Percentiles rank a stretch among this genome's conserved stretches.
Evolutionary conservation across 2,113 vertebrate species (phyloP).

Genomic region (Sphaerodactylus townsendi): DNA sequence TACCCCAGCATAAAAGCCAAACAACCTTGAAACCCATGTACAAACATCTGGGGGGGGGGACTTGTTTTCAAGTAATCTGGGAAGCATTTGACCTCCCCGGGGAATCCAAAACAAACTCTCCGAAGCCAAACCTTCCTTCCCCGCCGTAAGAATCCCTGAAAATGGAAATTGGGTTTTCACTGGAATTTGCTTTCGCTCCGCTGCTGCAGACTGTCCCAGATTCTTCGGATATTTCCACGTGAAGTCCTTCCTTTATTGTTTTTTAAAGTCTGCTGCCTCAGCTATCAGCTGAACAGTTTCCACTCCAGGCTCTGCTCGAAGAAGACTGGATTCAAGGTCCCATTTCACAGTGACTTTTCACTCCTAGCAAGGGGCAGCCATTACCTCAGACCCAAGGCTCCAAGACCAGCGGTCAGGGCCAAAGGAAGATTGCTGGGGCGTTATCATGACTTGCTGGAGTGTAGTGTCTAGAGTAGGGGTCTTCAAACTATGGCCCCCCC

Average conservation of each 20-base stretch:
- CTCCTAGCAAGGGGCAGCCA: no score
- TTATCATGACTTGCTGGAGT: no score
- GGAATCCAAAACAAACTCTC: constrained; percentile 34
- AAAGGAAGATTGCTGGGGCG: no score
- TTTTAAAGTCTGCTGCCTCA: neutral
- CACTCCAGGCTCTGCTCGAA: neutral
- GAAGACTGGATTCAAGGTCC: no score
- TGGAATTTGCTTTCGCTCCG: constrained; percentile 44
- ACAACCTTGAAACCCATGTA: neutral
- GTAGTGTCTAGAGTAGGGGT: no score
- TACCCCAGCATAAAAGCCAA: neutral
- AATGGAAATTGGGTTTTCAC: constrained; percentile 28
- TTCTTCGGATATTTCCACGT: constrained; percentile 1
- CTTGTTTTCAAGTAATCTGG: neutral
- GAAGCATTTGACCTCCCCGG: neutral
- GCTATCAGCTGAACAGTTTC: neutral
- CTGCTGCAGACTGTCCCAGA: constrained; percentile 33
- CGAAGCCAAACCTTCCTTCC: constrained; percentile 8
- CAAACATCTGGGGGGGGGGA: neutral
- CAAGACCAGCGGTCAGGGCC: no score
- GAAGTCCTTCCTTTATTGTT: neutral
- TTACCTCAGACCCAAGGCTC: no score
- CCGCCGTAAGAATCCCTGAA: constrained; percentile 28
- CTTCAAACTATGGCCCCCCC: no score
- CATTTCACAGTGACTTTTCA: no score